Base-by-base conservation (phyloP, 2,888 invertebrate species). In the Hirudinaria manillensis region DNA sequence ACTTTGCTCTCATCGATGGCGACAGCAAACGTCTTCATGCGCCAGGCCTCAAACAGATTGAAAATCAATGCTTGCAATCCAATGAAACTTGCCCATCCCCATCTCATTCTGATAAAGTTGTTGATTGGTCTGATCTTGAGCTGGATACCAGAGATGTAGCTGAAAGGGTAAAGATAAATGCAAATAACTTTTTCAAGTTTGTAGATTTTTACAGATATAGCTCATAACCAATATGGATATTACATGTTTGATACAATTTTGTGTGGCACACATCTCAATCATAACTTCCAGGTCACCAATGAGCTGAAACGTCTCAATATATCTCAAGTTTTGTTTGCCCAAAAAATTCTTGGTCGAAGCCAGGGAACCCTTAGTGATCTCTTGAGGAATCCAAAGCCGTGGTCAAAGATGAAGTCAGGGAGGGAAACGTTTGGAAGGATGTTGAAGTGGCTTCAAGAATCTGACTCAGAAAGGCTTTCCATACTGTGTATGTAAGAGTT, bases 401-500 rank as follows among this genome's bases (percentile, higher is more conserved):
- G 75, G 75, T 51, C 75, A n/a, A 75, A 75, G 70, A 65, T 75
- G 56, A 75, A 75, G 70, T 70, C 75, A 7, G 75, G 75, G 4
- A 34, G 75, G 36, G 75, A 75, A 53, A 75, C 75, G 2, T 75
- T 70, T 67, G 67, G 75, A 32, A 36, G 70, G 34, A 75, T 75
- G 75, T 68, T 65, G 75, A 68, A 75, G 55, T 75, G 75, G 75
- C 75, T 75, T n/a, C 75, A 70, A 32, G 75, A 68, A 53, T 53
- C 75, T 53, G 75, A 75, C 34, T 19, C 29, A 16, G 70, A 75
- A 32, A 75, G 75, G 29, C 67, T 75, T n/a, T 32, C 55, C 32
- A 68, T 68, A 29, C 21, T 68, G n/a, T 34, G 68, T 68, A 29
- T n/a, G 68, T 7, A 61, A n/a, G 61, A 61, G 4, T 61, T 61